These are phyloP conservation scores for Gymnoscopelus braueri DNA, from an alignment of 2,797 vertebrate species.

Conservation along the genomic window DNA sequence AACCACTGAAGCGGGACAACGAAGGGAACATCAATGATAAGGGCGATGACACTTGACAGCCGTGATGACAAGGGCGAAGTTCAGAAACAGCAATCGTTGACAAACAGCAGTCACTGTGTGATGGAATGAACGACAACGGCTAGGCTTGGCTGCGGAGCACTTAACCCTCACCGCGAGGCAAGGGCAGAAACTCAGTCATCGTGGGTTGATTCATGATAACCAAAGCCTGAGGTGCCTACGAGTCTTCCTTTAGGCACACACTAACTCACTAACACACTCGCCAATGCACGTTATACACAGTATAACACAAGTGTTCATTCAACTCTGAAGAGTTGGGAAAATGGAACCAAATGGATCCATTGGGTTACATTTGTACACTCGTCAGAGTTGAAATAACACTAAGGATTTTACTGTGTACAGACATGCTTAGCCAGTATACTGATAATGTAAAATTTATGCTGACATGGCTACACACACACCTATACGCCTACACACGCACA, in stretches of 20 bases:
- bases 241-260: background rate
- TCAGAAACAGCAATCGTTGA: conserved; percentile 34
- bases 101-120: conserved; percentile 59
- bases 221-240: background rate
- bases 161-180: conserved; percentile 56
- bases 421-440: conserved; percentile 13
- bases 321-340: no score
- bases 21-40: conserved; percentile 39
- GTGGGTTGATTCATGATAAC: conserved; percentile 12
- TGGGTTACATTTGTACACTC: no score
- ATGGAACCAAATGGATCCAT: no score
- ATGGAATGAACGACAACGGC: conserved; percentile 48
- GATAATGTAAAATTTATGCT: conserved; percentile 24
- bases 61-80: conserved; percentile 30
- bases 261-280: conserved; percentile 19
- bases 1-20: background rate
- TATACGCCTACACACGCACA: conserved; percentile 11
- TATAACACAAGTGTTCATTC: no score
- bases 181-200: conserved; percentile 30
- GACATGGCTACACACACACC: conserved; percentile 22
- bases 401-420: background rate
- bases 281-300: no score
- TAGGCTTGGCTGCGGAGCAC: conserved; percentile 38
- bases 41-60: background rate
- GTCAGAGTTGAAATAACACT: no score